A percentile compares a stretch with the other conserved stretches of the same genome.
These are phyloP conservation scores for Aplodontia rufa DNA, from an alignment of 2,113 vertebrate genomes.

Conservation along the genomic window DNA sequence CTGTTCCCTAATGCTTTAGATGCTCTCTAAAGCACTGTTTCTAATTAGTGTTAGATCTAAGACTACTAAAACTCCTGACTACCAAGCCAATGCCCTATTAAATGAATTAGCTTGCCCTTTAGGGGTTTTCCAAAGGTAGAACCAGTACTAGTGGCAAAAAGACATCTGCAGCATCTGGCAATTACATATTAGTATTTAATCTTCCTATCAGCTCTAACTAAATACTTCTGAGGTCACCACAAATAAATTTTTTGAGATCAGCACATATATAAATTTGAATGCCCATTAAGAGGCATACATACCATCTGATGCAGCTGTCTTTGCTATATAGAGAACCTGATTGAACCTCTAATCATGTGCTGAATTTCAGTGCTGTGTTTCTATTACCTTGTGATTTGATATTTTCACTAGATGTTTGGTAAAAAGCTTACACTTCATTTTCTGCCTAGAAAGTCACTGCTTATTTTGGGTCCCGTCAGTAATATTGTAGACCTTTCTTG, in stretches of 20 bases:
- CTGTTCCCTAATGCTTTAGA: background rate
- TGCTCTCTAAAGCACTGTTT: background rate
- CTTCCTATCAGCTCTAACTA: slow-evolving; percentile 62
- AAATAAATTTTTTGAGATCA: slow-evolving; percentile 66
- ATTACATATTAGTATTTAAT: slow-evolving; percentile 33
- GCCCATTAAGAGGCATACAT: slow-evolving; percentile 39
- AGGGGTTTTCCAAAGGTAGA: background rate
- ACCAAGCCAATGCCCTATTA: background rate
- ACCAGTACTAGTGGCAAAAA: background rate
- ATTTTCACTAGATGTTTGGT: slow-evolving; percentile 58
- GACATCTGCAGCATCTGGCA: background rate
- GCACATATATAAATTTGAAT: slow-evolving; percentile 77
- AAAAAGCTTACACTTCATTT: slow-evolving; percentile 51
- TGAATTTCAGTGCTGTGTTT: slow-evolving; percentile 62
- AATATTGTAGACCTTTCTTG: background rate
- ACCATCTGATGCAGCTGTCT: slow-evolving; percentile 74
- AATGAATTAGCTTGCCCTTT: background rate
- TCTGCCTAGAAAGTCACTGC: slow-evolving; percentile 55
- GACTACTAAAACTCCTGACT: background rate
- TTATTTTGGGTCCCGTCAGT: slow-evolving; percentile 16
- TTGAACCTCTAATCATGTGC: slow-evolving; percentile 60
- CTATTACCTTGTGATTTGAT: slow-evolving; percentile 66
- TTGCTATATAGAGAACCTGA: slow-evolving; percentile 77
- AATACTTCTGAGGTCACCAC: slow-evolving; percentile 63
- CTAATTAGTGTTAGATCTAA: background rate